Base-by-base conservation (phyloP, 2,797 vertebrate genomes). In the Sebastes hubbsi region DNA sequence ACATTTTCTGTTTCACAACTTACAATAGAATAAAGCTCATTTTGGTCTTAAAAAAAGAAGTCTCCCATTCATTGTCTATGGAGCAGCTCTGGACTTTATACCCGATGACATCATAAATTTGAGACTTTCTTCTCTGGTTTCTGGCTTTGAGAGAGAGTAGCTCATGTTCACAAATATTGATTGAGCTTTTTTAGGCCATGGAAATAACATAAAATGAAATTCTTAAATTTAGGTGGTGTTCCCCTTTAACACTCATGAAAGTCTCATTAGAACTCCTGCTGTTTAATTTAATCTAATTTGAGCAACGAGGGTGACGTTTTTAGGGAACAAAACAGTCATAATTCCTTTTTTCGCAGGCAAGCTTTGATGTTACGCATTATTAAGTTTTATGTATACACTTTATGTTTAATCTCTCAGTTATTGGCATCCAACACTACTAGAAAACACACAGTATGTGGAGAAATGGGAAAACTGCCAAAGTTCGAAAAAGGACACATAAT, bases 401-500 rank as follows among this genome's bases (percentile, higher is more conserved):
- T 86, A 85, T 42, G 27, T 63, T 38, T 12, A 67, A 36, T 58
- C 68, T 72, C 25, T 84, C 61, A 30, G 59, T 61, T 72, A 74
- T 66, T 76, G 87, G 70, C 66, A 65, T 72, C 8, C 29, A 72
- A 55, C 34, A 20, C 62, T 18, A 30, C 46, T 25, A 59, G 55
- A 67, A 65, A 75, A 58, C 36, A 54, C 24, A 75, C 36, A 42
- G 66, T 66, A 66, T 67, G 52, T 74, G 56, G 80, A 76, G 81
- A 87, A 88, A 68, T 66, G 76, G 70, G n/a, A 30, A 75, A 86
- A 70, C 60, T 62, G 72, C 80, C 69, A 83, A 77, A 72, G 68
- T 67, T 69, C 46, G 20, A 64, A 20, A 66, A 85, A 78, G 67
- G 71, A 82, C 42, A 38, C 61, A 25, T 66, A 75, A 79, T 76